phyloP scores from a whole-genome alignment of 2,113 vertebrate species.

The Pseudolaguvia tuberculata region DNA sequence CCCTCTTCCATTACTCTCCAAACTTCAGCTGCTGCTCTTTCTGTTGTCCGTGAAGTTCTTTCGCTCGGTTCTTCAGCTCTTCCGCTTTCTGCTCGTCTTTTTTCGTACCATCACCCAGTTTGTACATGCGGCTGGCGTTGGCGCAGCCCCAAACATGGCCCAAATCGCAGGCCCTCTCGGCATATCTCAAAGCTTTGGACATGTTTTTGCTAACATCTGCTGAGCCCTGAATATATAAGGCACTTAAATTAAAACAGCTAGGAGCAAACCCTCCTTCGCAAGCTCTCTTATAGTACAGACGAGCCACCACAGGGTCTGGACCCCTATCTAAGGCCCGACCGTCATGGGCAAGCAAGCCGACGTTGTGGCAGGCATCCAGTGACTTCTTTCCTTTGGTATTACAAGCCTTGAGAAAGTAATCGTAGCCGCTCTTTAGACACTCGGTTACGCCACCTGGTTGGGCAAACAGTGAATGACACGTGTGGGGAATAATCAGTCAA shows the following conservation, averaged over 20 bases:
- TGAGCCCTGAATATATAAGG: conserved; percentile 78
- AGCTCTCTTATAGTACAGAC: conserved; percentile 81
- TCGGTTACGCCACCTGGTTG: conserved; percentile 75
- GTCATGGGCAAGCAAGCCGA: conserved; percentile 78
- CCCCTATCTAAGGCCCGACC: conserved; percentile 69
- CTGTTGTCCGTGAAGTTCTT: conserved; percentile 73
- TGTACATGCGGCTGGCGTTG: conserved; percentile 95
- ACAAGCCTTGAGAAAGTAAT: conserved; percentile 82
- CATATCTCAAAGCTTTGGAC: conserved; percentile 76
- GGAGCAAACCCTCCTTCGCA: conserved; percentile 78
- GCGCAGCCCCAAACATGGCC: conserved; percentile 90
- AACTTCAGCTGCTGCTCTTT: conserved; percentile 65
- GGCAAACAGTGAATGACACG: conserved; percentile 17
- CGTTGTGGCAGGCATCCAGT: conserved; percentile 80
- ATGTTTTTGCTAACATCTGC: conserved; percentile 78
- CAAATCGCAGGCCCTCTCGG: conserved; percentile 82
- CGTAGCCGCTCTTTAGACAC: conserved; percentile 81
- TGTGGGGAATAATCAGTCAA: background rate
- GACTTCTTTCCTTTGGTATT: conserved; percentile 81
- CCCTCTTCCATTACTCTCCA: conserved; percentile 62
- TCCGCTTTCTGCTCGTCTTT: conserved; percentile 84
- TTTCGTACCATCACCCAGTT: conserved; percentile 80
- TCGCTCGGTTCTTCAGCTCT: conserved; percentile 82
- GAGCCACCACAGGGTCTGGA: conserved; percentile 66
- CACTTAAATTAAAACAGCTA: conserved; percentile 90